Conservation (phyloP, 2,113 vertebrate genomes). For the Rhagologus leucostigma region DNA sequence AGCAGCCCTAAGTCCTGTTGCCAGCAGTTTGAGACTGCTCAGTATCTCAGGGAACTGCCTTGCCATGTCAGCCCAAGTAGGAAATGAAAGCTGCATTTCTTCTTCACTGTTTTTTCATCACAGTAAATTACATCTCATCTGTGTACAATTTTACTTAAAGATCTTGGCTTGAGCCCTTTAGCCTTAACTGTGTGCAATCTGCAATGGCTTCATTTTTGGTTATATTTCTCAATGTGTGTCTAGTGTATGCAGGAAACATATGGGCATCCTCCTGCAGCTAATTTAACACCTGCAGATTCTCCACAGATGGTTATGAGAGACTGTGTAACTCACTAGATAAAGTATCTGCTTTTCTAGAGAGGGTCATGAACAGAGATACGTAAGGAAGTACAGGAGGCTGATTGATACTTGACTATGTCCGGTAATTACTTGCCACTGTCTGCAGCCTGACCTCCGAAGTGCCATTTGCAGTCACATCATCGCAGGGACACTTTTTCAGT, state of each 20-base stretch:
- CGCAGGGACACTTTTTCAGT: neutral
- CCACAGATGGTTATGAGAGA: conserved; percentile 33
- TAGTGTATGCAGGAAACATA: conserved; percentile 20
- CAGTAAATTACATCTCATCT: neutral
- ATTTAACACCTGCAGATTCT: conserved; percentile 57
- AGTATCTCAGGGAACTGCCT: neutral
- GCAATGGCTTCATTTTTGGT: neutral
- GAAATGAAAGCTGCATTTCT: neutral
- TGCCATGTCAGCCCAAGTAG: neutral
- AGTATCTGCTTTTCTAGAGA: neutral
- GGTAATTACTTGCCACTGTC: neutral
- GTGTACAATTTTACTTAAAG: neutral
- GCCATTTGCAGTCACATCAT: neutral
- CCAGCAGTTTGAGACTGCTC: neutral
- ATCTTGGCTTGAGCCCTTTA: neutral
- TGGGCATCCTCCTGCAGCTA: conserved; percentile 31
- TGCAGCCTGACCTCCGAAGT: neutral
- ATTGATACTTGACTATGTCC: neutral
- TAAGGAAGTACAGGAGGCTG: neutral
- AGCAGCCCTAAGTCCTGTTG: neutral
- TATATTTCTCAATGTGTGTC: neutral
- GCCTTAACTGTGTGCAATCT: neutral
- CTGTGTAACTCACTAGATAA: neutral
- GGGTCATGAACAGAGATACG: neutral
- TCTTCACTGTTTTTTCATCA: neutral